Evolutionary conservation across 2,888 invertebrate species (phyloP), one percentile per base, ranked within the genome.

Genomic region (Metopia argyrocephala): DNA sequence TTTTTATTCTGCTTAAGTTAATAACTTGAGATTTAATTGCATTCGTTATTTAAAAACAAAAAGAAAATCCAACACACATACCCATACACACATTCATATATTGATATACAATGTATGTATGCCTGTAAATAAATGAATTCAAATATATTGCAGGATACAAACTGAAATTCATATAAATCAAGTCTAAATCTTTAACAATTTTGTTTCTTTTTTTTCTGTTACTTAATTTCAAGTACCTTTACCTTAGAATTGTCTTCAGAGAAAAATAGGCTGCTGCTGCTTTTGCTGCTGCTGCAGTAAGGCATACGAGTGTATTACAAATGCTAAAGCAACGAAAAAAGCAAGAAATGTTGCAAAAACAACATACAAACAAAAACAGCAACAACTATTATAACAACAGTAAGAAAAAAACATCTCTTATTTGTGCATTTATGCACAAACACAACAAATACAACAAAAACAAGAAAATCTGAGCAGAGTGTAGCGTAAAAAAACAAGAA

Each of bases 21-120:
- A 81, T 81, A 81, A 81, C 81, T 81, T 78, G 78, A 81, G 81
- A 78, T 74, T 81, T 81, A 81, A 81, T 81, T 81, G 81, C 81
- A 81, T 81, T 81, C 81, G 78, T 81, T 81, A 81, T 31, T 57
- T 12, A 48, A 66, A 64, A 69, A 21, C 59, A 76, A 68, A 54
- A 57, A 48, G 56, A 74, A 59, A 5, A 12, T 52, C 69, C 80
- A 76, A 73, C 69, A 74, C 74, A 64, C 69, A 79, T 38, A 18
- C 57, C 54, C 9, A 54, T 38, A 54, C 21, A 74, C 46, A 50
- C 64, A 64, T 20, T 27, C 48, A 38, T 56, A 64, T 45, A 50
- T 5, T 46, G 1, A 27, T 12, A 23, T 15, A 28, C 20, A 50
- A 57, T 5, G 20, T 7, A 15, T 27, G 38, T 12, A 56, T 25